Evolutionary conservation across 2,888 invertebrate species (phyloP).

Genomic region (Acanthacorydalis orientalis): DNA sequence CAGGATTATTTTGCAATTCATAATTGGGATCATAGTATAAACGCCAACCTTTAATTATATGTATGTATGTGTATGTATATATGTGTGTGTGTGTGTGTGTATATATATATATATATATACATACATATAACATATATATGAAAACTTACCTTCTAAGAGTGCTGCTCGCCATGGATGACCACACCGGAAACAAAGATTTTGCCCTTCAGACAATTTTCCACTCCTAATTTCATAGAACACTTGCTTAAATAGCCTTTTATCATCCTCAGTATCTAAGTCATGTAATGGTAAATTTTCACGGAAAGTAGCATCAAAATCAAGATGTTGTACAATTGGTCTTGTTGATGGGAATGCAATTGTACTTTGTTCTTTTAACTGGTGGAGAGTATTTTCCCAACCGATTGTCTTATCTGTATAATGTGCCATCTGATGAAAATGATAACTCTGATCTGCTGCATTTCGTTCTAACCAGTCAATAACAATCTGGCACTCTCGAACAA

Average conservation of each 20-base stretch:
- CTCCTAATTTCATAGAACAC: constrained; percentile 66
- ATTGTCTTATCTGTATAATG: constrained; percentile 69
- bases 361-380: constrained; percentile 45
- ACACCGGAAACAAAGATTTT: constrained; percentile 64
- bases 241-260: constrained; percentile 36
- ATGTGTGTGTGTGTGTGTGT: no score
- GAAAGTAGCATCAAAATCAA: constrained; percentile 83
- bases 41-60: constrained; percentile 43
- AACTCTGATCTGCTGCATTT: constrained; percentile 44
- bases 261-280: constrained; percentile 76
- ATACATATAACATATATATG: not conserved
- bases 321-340: constrained; percentile 41
- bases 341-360: constrained; percentile 38
- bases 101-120: no score
- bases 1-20: constrained; percentile 22
- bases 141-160: constrained; percentile 45
- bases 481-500: constrained; percentile 53
- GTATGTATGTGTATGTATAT: not conserved
- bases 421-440: constrained; percentile 31
- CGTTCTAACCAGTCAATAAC: constrained; percentile 88
- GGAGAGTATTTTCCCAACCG: constrained; percentile 85
- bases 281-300: constrained; percentile 64
- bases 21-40: constrained; percentile 75
- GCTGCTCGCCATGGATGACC: constrained; percentile 90
- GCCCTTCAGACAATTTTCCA: constrained; percentile 72